Evolutionary conservation across 2,113 vertebrate genomes (phyloP), one percentile per base, ranked within the genome.

Genomic region (Trematocara marginatum): DNA sequence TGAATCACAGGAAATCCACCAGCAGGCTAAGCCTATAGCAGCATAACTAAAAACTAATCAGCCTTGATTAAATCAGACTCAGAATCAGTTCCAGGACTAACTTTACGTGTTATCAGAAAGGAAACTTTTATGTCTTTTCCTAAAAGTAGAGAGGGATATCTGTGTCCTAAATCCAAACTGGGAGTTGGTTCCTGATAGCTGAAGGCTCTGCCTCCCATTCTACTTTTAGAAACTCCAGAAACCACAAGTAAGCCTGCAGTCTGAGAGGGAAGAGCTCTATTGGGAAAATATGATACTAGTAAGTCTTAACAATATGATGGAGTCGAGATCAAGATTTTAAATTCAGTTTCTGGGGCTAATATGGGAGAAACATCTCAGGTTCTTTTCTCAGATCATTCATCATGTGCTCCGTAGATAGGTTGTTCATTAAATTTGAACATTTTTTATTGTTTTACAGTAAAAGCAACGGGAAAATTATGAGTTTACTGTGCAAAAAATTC

Each of bases 11-110:
- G 13, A 74, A 74, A 16, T 74, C 69, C 69, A 23, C 5, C 69
- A 29, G 42, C 69, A 49, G 23, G 8, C 40, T 71, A 6, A 71
- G 66, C 40, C 66, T 0, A 29, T 16, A 16, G 13, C 40, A 29
- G 13, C 13, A 71, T 4, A 47, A 71, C 40, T 71, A 71, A 71
- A 47, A 71, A 40, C 40, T 47, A 8, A 45, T 71, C 34, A 64
- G 18, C 18, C 18, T 38, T 38, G 59, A 1, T 64, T 2, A 20
- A 66, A 20, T 47, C 40, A 47, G 40, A 45, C 16, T 51, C 45
- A 76, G 34, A 64, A 1, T 16, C 71, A 31, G 26, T 31, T 76
- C 71, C 71, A 51, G 1, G 10, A 11, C 9, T 31, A 7, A n/a
- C 26, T 51, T 5, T 76, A 51, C 18, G 1, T 11, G 10, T 76